A percentile compares a stretch with the other conserved stretches of the same genome.
phyloP scores from a whole-genome alignment of 23 tunicate species.

The Halocynthia roretzi region DNA sequence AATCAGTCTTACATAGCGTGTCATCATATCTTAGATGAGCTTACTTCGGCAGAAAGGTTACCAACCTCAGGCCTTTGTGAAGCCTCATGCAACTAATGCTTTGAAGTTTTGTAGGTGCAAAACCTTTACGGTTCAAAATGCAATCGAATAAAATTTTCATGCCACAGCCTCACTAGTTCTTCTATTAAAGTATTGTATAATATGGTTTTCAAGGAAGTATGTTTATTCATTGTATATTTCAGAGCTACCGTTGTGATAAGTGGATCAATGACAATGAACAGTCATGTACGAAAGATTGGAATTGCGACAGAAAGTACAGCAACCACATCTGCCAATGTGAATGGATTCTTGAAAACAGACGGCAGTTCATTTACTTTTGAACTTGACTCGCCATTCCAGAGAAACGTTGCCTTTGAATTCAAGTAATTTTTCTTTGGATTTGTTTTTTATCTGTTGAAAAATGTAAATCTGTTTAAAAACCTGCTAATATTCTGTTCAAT shows the following conservation, averaged over 20 bases:
- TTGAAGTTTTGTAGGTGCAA: too few species aligned
- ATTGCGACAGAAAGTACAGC: conserved; percentile 63
- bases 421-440: conserved; percentile 12
- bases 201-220: neutral
- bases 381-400: conserved; percentile 58
- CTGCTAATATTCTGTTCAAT: too few species aligned
- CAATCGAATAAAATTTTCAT: neutral
- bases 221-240: conserved; percentile 4
- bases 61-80: too few species aligned
- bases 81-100: too few species aligned
- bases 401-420: conserved; percentile 58
- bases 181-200: neutral
- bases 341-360: conserved; percentile 29
- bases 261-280: conserved; percentile 71
- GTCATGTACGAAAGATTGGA: conserved; percentile 57
- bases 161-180: too few species aligned
- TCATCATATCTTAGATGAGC: too few species aligned
- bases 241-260: conserved; percentile 77
- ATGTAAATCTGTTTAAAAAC: too few species aligned
- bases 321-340: conserved; percentile 41
- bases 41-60: too few species aligned
- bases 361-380: conserved; percentile 34
- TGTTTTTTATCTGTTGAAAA: too few species aligned
- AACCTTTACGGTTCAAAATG: neutral
- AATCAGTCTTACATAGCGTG: neutral